phyloP scores from a whole-genome alignment of 2,797 vertebrate species.

The Distichodus sexfasciatus region DNA sequence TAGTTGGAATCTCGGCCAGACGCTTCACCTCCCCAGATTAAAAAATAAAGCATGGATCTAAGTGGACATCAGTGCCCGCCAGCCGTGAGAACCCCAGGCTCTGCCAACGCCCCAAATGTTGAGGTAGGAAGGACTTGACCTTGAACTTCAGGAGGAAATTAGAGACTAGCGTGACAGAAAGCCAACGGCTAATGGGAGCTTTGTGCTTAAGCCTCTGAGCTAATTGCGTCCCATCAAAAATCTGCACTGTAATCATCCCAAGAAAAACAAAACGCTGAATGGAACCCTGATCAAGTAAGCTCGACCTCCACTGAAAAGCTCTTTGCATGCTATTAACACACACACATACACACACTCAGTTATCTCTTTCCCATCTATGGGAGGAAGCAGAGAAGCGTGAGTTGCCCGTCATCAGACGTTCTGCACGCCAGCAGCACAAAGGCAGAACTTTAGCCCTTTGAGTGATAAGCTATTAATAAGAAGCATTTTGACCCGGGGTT shows the following conservation, averaged over 20 bases:
- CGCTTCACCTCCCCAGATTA: not conserved
- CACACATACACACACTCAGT: not conserved
- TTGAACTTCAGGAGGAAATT: constrained; percentile 40
- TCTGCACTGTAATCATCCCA: constrained; percentile 11
- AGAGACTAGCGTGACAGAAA: constrained; percentile 22
- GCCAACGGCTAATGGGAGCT: not conserved
- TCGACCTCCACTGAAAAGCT: constrained; percentile 9
- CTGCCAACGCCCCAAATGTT: too few relatives aligned
- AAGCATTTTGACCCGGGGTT: constrained; percentile 45
- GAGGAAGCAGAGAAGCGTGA: not conserved
- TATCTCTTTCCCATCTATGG: not conserved
- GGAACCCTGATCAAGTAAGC: not conserved
- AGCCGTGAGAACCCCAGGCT: too few relatives aligned
- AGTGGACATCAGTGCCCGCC: not conserved
- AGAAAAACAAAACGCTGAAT: not conserved
- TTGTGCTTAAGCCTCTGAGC: not conserved
- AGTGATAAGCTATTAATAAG: constrained; percentile 51
- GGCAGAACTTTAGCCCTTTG: constrained; percentile 11
- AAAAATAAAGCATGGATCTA: not conserved
- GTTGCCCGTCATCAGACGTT: constrained; percentile 23
- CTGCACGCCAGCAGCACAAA: not conserved
- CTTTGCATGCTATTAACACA: not conserved
- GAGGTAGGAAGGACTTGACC: constrained; percentile 26
- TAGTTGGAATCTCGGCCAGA: not conserved
- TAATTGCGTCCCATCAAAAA: constrained; percentile 24